phyloP scores from a whole-genome alignment of 2,113 vertebrate species.

The Tragelaphus strepsiceros region DNA sequence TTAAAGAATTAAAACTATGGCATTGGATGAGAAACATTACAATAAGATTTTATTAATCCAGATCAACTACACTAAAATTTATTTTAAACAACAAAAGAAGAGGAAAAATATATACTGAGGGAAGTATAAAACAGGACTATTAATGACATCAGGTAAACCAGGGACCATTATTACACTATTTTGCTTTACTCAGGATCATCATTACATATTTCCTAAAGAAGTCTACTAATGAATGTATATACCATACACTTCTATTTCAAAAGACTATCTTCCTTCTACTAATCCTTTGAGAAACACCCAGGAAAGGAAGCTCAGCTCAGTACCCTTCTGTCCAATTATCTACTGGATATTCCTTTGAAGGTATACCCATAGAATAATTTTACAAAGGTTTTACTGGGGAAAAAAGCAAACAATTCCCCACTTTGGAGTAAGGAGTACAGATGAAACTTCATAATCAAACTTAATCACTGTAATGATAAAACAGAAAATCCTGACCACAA shows the following conservation, averaged over 20 bases:
- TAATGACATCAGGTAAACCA: background rate
- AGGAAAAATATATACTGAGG: background rate
- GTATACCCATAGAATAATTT: background rate
- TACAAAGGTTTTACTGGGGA: background rate
- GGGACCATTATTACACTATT: background rate
- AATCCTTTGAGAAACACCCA: background rate
- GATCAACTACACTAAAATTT: background rate
- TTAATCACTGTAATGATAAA: background rate
- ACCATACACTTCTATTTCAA: background rate
- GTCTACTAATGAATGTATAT: background rate
- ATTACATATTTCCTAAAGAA: background rate
- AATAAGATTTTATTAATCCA: background rate
- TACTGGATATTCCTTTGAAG: background rate
- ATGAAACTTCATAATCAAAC: background rate
- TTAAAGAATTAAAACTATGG: conserved; percentile 2
- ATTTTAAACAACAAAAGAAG: conserved; percentile 16
- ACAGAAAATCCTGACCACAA: background rate
- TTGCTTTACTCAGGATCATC: background rate
- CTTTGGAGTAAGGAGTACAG: background rate
- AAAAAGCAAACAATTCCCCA: background rate
- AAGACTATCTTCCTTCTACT: background rate
- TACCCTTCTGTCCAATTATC: background rate
- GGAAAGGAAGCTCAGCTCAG: background rate
- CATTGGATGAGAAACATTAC: background rate
- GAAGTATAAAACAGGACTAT: background rate